Conservation (phyloP, 2,113 vertebrate species). For the Oplegnathus fasciatus region DNA sequence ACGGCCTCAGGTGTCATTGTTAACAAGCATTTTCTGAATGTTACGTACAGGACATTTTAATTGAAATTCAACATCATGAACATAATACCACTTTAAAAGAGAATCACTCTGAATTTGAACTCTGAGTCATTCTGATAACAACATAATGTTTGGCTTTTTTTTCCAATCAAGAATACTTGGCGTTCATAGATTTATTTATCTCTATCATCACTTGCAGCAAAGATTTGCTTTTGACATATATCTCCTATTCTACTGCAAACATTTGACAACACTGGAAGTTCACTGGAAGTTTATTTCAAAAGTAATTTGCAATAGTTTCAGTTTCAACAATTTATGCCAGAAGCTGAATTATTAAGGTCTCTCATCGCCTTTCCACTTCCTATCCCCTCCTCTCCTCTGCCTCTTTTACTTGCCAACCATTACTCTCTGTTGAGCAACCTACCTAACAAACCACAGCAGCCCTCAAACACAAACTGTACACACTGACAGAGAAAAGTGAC, state of each 20-base stretch:
- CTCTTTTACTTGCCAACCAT: constrained; percentile 50
- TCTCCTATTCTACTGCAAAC: background rate
- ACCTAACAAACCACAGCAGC: constrained; percentile 40
- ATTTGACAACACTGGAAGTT: constrained; percentile 34
- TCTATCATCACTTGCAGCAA: background rate
- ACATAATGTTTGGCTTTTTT: background rate
- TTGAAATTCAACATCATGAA: no score
- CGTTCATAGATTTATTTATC: background rate
- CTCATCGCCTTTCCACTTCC: constrained; percentile 20
- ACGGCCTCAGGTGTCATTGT: no score
- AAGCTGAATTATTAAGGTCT: constrained; percentile 65
- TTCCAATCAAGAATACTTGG: background rate
- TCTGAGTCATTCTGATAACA: constrained; percentile 7
- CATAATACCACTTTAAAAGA: background rate
- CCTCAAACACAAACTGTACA: constrained; percentile 8
- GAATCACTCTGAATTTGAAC: background rate
- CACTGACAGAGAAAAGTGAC: constrained; percentile 23
- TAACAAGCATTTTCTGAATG: no score
- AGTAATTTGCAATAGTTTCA: constrained; percentile 38
- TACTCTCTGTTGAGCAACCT: constrained; percentile 51
- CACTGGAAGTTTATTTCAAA: constrained; percentile 48
- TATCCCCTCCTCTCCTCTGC: background rate
- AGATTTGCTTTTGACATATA: constrained; percentile 2
- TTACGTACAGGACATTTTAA: no score
- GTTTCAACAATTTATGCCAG: constrained; percentile 45